phyloP scores from a whole-genome alignment of 2,888 invertebrate genomes.

The Melangyna quadrimaculata region DNA sequence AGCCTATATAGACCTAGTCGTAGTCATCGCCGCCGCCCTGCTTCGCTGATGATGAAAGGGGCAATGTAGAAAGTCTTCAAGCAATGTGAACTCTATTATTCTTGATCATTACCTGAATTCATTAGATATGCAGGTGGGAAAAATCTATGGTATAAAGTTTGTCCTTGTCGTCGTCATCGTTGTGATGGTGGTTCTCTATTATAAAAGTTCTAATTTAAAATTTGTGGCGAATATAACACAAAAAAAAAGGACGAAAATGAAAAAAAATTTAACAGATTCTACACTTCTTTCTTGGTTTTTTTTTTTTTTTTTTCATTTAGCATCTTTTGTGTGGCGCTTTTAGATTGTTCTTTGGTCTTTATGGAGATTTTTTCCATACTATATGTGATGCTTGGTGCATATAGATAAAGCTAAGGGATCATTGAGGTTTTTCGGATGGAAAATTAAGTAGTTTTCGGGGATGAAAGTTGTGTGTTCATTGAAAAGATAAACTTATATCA shows the following conservation, averaged over 20 bases:
- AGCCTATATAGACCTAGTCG: no score
- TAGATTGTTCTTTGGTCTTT: constrained; percentile 40
- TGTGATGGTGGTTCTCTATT: constrained; percentile 37
- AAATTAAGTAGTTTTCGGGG: constrained; percentile 34
- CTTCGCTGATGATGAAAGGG: constrained; percentile 1
- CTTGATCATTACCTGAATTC: constrained; percentile 67
- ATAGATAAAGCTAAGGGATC: not conserved
- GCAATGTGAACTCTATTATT: constrained; percentile 65
- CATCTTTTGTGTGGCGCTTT: constrained; percentile 22
- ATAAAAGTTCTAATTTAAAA: constrained; percentile 60
- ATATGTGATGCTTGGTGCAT: not conserved
- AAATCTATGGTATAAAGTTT: constrained; percentile 41
- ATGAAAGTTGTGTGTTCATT: constrained; percentile 26
- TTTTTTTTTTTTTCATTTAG: not conserved
- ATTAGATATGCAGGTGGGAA: constrained; percentile 43
- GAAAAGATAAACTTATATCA: constrained; percentile 54
- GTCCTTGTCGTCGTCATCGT: constrained; percentile 18
- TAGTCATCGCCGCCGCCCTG: not conserved
- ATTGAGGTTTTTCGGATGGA: constrained; percentile 31
- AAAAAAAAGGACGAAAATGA: not conserved
- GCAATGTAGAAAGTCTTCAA: constrained; percentile 32
- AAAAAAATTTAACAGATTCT: constrained; percentile 34
- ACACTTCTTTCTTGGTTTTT: not conserved
- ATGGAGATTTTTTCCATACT: constrained; percentile 33
- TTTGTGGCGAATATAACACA: constrained; percentile 45